Evolutionary conservation across 1,140 invertebrate species (phyloP).

Genomic region (Ericerus pela): DNA sequence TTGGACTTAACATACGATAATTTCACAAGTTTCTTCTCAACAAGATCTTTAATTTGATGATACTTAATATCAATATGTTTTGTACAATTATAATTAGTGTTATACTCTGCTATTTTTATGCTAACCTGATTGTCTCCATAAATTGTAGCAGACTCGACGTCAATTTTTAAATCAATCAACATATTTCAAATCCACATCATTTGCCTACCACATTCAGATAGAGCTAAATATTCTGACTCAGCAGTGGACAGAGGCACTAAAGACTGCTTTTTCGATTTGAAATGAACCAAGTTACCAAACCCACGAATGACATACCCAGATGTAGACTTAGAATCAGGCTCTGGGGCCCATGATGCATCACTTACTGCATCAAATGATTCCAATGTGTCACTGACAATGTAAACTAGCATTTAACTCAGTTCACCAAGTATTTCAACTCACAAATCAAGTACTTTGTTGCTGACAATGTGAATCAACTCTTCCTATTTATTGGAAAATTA

Average conservation of each 20-base stretch:
- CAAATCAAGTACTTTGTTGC: neutral
- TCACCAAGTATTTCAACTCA: neutral
- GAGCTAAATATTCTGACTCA: neutral
- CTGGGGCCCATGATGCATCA: neutral
- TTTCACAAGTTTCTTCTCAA: neutral
- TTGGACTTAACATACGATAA: neutral
- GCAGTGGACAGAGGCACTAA: neutral
- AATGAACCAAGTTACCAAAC: constrained; percentile 7
- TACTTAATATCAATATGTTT: neutral
- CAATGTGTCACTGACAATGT: neutral
- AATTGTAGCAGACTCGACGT: neutral
- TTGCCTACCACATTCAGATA: neutral
- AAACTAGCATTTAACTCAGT: neutral
- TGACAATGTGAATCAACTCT: neutral
- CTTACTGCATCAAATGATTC: constrained; percentile 20
- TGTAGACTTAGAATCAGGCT: constrained; percentile 17
- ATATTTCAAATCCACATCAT: neutral
- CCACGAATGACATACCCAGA: constrained; percentile 28
- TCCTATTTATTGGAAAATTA: neutral
- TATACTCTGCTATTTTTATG: neutral
- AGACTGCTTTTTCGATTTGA: neutral
- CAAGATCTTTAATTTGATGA: neutral
- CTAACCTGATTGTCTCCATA: neutral
- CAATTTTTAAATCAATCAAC: neutral
- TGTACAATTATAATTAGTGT: neutral